A percentile compares a stretch with the other conserved stretches of the same genome.
phyloP scores from a whole-genome alignment of 2,888 invertebrate species.

The Cristatella mucedo region DNA sequence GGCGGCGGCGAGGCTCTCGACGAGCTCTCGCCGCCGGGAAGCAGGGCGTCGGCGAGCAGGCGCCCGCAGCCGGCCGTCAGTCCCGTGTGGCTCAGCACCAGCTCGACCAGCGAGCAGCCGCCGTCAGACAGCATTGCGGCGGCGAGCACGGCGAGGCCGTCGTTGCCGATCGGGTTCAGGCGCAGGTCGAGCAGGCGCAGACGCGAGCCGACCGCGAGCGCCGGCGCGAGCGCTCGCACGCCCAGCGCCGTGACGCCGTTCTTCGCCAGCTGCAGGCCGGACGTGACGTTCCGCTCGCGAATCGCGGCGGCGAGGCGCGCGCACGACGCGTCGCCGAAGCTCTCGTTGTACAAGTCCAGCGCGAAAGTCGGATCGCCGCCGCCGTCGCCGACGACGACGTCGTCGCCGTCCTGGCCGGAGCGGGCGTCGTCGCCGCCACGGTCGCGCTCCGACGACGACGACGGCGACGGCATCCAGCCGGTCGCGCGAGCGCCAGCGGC shows the following conservation, averaged over 20 bases:
- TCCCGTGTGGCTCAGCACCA: constrained; percentile 4
- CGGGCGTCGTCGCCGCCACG: not conserved
- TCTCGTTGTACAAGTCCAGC: constrained; percentile 6
- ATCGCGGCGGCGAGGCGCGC: not conserved
- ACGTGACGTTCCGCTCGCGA: constrained; percentile 3
- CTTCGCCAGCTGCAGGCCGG: constrained; percentile 5
- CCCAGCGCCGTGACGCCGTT: constrained; percentile 2
- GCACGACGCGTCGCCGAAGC: constrained; percentile 7
- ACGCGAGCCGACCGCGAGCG: not conserved
- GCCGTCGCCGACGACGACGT: too few species aligned
- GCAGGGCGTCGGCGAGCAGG: too few species aligned
- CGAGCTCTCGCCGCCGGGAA: too few species aligned
- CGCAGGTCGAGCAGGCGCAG: constrained; percentile 5
- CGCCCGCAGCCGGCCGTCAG: too few species aligned
- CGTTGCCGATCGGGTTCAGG: constrained; percentile 3
- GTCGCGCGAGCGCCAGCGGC: too few species aligned
- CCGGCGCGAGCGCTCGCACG: not conserved
- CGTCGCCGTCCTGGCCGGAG: too few species aligned
- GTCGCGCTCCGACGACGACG: too few species aligned
- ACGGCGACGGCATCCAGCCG: too few species aligned
- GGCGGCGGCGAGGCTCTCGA: too few species aligned
- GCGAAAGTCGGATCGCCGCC: not conserved
- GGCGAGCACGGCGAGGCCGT: constrained; percentile 2
- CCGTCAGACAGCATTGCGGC: too few species aligned
- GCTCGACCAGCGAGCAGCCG: too few species aligned